Evolutionary conservation across 2,888 invertebrate genomes (phyloP).

Genomic region (Ophraella communa): DNA sequence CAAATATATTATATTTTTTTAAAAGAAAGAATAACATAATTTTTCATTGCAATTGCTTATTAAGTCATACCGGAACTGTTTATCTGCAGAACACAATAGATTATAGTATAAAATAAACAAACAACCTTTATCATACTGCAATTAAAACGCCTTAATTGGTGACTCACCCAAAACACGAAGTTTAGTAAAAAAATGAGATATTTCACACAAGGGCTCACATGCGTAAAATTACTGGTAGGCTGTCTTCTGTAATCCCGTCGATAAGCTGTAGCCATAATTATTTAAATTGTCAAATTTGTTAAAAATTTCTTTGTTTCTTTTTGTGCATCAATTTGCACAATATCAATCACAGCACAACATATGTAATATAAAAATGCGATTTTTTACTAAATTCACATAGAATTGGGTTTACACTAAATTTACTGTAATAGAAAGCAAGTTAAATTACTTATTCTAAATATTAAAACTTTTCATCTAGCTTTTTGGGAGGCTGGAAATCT

Average conservation of each 20-base stretch:
- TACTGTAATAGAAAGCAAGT: not conserved
- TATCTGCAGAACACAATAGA: not conserved
- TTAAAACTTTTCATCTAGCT: not conserved
- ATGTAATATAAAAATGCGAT: not conserved
- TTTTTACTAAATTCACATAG: not conserved
- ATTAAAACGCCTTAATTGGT: not conserved
- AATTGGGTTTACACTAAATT: not conserved
- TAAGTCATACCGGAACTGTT: not conserved
- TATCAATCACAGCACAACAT: constrained; percentile 1
- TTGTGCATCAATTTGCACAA: constrained; percentile 21
- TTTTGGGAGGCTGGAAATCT: not conserved
- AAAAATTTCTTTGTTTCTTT: not conserved
- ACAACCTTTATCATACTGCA: not conserved
- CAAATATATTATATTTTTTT: no score
- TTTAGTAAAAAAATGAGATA: constrained; percentile 89
- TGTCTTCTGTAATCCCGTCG: constrained; percentile 63
- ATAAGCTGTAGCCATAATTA: constrained; percentile 49
- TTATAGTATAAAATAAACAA: not conserved
- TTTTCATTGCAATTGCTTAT: not conserved
- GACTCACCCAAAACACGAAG: constrained; percentile 88
- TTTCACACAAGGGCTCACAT: constrained; percentile 87
- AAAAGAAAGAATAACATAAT: no score
- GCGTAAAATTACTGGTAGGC: constrained; percentile 71
- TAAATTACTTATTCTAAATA: not conserved
- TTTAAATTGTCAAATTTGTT: not conserved